These are phyloP conservation scores for Trogon melanurus DNA, from an alignment of 2,113 vertebrate genomes.

Conservation along the genomic window DNA sequence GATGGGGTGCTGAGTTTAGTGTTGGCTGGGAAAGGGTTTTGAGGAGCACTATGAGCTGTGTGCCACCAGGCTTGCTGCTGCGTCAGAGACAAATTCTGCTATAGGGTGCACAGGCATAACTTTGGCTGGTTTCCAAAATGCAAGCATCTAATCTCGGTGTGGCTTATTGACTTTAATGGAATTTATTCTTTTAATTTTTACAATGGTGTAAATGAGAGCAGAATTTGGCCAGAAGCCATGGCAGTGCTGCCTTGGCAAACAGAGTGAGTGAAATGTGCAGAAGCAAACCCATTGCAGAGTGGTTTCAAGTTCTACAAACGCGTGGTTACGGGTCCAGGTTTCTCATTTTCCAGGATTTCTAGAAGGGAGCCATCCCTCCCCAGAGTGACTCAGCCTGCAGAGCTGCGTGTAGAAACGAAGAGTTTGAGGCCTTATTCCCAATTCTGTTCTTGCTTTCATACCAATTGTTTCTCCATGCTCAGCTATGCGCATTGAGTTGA, in stretches of 20 bases:
- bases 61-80: not conserved
- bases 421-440: not conserved
- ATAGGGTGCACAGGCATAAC: not conserved
- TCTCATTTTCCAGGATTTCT: not conserved
- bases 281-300: not conserved
- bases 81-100: not conserved
- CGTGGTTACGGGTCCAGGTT: fast-evolving
- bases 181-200: constrained; percentile 4
- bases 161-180: not conserved
- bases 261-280: not conserved
- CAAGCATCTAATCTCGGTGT: not conserved
- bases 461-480: not conserved
- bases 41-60: not conserved
- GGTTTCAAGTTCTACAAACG: not conserved
- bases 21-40: not conserved
- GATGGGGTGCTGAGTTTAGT: not conserved
- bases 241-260: not conserved
- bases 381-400: not conserved
- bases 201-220: not conserved
- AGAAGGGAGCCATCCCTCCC: not conserved
- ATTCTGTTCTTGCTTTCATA: not conserved
- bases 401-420: not conserved
- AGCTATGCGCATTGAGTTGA: not conserved
- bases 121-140: not conserved
- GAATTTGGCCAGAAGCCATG: not conserved